Percentiles rank a stretch among this genome's conserved stretches.
These are phyloP conservation scores for Bos indicus DNA, from an alignment of 2,113 vertebrate genomes.

Conservation along the genomic window DNA sequence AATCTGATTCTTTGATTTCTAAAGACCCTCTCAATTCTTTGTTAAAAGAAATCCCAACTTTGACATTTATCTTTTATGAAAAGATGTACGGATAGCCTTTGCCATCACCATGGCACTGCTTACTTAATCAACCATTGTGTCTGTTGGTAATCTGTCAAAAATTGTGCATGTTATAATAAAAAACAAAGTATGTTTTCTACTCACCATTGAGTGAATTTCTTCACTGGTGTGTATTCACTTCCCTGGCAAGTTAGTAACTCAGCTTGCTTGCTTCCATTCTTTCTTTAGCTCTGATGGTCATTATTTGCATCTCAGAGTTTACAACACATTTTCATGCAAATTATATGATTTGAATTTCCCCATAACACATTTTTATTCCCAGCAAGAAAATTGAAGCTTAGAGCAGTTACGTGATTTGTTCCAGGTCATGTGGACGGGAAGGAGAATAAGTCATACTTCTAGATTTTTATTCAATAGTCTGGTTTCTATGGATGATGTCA, in stretches of 20 bases:
- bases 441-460: background rate
- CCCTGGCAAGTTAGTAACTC: background rate
- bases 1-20: constrained; percentile 20
- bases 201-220: background rate
- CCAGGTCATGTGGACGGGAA: background rate
- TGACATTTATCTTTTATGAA: background rate
- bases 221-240: background rate
- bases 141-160: background rate
- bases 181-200: background rate
- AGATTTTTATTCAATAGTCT: background rate
- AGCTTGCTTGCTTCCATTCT: background rate
- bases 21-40: constrained; percentile 13
- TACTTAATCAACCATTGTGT: background rate
- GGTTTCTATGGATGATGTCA: background rate
- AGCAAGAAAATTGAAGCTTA: background rate
- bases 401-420: background rate
- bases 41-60: background rate
- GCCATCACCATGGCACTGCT: background rate
- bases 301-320: background rate
- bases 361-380: background rate
- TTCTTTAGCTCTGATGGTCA: background rate
- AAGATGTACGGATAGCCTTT: background rate
- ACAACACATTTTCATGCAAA: background rate
- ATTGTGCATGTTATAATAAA: background rate
- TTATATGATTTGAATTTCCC: background rate